Base-by-base conservation (phyloP, 2,113 vertebrate species). In the Pterophyllum scalare region DNA sequence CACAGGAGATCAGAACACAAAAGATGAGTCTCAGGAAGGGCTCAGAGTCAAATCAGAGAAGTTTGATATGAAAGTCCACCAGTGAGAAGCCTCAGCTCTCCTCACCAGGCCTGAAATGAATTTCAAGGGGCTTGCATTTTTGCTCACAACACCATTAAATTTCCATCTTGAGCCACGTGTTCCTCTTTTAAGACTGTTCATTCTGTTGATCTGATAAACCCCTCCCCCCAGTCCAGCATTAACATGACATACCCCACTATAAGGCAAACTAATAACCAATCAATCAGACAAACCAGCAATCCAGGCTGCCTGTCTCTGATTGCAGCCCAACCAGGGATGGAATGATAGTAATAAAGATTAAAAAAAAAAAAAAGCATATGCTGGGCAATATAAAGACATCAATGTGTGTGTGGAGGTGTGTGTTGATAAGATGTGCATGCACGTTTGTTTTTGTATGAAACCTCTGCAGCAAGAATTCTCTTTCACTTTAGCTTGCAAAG, bases 1-100 rank as follows among this genome's bases (percentile, higher is more conserved):
- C 91, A 95, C 93, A 91, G 94, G 93, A 94, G 92, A 94, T 93
- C 85, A 88, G 87, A 94, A 95, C 90, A 93, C 90, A 95, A 93
- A 91, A 86, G 81, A 92, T 88, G 90, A 87, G 83, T 90, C 89
- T 93, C 80, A 67, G 85, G 85, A 87, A 85, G 86, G 90, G 91
- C 83, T 89, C 88, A 7, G 65, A 85, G 85, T 64, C 24, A 46
- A 89, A 52, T 74, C 43, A 77, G 81, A 40, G 75, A 91, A 40
- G 83, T 81, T 86, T 86, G 88, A 93, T 87, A 87, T 93, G 81
- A 87, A 83, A 86, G 85, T 89, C 77, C 22, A 77, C 35, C 64
- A 57, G 85, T n/a, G 77, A 87, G 83, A 81, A 93, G 89, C 75
- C 61, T 81, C 76, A 28, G 70, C 74, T 62, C 85, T 75, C 85